A percentile compares a stretch with the other conserved stretches of the same genome.
Conservation (phyloP, 30 jellyfish, hydroid and myxozoan genomes). For the Aurelia sp. region DNA sequence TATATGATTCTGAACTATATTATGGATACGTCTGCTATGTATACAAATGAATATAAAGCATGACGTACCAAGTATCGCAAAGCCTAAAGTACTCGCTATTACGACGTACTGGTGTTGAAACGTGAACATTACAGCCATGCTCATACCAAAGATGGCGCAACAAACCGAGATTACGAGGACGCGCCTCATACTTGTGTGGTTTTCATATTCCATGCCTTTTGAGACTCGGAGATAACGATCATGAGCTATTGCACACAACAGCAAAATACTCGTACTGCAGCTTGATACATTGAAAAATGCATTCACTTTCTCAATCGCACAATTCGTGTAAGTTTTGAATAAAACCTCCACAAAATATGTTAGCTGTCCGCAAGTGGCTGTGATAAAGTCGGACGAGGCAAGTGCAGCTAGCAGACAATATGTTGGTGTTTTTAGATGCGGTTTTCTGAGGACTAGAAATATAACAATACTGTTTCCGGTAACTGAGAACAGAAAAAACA, state of each 20-base stretch:
- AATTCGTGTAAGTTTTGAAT: neutral
- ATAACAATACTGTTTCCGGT: conserved; percentile 50
- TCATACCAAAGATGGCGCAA: conserved; percentile 16
- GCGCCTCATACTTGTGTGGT: conserved; percentile 17
- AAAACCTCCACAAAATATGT: conserved; percentile 35
- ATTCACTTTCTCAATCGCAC: conserved; percentile 39
- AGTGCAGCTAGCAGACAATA: conserved; percentile 33
- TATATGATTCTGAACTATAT: conserved; percentile 28
- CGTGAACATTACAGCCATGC: conserved; percentile 23
- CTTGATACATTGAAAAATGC: conserved; percentile 50
- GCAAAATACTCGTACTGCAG: conserved; percentile 62
- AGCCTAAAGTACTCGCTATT: conserved; percentile 25
- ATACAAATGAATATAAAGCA: conserved; percentile 49
- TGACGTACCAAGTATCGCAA: conserved; percentile 29
- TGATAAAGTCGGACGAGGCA: conserved; percentile 63
- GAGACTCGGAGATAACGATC: conserved; percentile 59
- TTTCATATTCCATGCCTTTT: neutral
- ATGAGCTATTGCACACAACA: conserved; percentile 43
- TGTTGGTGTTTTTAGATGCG: conserved; percentile 32
- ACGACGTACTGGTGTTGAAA: neutral
- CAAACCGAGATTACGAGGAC: neutral
- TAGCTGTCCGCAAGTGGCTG: conserved; percentile 63
- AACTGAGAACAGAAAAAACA: neutral
- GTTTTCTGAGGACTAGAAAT: conserved; percentile 42
- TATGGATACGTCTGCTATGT: conserved; percentile 7